Percentiles rank a stretch among this genome's conserved stretches.
Conservation (phyloP, 2,888 invertebrate genomes). For the Aphelenchoides bicaudatus region DNA sequence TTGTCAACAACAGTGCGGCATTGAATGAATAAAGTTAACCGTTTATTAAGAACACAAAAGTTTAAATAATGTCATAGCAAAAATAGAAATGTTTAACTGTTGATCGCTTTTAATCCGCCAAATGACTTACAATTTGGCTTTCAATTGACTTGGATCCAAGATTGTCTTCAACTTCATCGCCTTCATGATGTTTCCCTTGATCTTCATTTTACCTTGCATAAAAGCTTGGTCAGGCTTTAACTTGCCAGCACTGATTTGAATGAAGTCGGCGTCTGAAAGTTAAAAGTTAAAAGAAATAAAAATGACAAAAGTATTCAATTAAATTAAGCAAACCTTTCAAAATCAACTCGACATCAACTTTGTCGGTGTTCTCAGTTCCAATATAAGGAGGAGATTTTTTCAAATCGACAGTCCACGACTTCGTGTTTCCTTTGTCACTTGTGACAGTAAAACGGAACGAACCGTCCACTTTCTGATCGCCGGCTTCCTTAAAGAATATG, state of each 20-base stretch:
- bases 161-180: conserved; percentile 87
- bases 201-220: conserved; percentile 80
- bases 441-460: conserved; percentile 84
- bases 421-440: conserved; percentile 70
- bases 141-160: conserved; percentile 57
- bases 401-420: conserved; percentile 86
- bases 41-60: too few species aligned
- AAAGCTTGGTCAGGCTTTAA: conserved; percentile 78
- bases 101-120: neutral
- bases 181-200: conserved; percentile 91
- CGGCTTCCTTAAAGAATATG: conserved; percentile 59
- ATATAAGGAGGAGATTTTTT: conserved; percentile 66
- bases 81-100: too few species aligned
- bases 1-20: too few species aligned
- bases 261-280: conserved; percentile 85
- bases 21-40: too few species aligned
- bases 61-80: too few species aligned
- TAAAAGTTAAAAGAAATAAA: too few species aligned
- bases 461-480: conserved; percentile 76
- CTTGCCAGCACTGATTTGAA: conserved; percentile 81
- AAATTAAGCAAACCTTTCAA: too few species aligned
- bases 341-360: conserved; percentile 11
- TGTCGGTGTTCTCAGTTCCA: conserved; percentile 16
- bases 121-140: conserved; percentile 52
- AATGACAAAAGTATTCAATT: too few species aligned